Base-by-base conservation (phyloP, 2,888 invertebrate genomes). In the Epinotia bilunana region DNA sequence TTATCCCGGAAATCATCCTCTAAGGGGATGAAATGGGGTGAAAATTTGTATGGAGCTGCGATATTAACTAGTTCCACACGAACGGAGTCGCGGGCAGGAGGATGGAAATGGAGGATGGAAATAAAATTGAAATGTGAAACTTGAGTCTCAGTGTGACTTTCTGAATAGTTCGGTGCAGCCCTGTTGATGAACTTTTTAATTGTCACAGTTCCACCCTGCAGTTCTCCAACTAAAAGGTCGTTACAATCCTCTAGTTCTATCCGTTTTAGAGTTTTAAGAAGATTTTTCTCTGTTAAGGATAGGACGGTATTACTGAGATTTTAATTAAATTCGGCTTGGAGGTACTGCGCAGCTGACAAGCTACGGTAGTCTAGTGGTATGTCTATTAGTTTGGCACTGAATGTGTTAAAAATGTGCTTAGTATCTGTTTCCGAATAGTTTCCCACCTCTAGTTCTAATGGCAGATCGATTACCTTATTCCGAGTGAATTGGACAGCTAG, bases 131-230 rank as follows among this genome's bases (percentile, higher is more conserved):
- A 53, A 53, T n/a, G n/a, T n/a, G n/a, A 53, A 53, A 53, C n/a
- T 5, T n/a, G n/a, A n/a, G 7, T n/a, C n/a, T 53, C 6, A 16
- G 53, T 6, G 16, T n/a, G 53, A 53, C 53, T n/a, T 53, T 6
- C 49, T 49, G 49, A n/a, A 43, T 43, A 49, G 49, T 49, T 49
- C 16, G 53, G 7, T 53, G 53, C 53, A 53, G 53, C 53, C n/a
- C 53, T 53, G 53, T 53, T 53, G 53, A 53, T 53, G 53, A 53
- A 53, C 53, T 53, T 53, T 53, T 53, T 53, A 53, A 53, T 53
- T 53, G 53, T 53, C 53, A 53, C 53, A 53, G 53, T 53, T 53
- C 53, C 53, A 53, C 53, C 53, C n/a, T 53, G 6, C 53, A 46
- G 46, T 46, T 46, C 12, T 53, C 53, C n/a, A n/a, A 53, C 53